These are phyloP conservation scores for Synanthedon myopaeformis DNA, from an alignment of 2,888 invertebrate species.

Conservation along the genomic window DNA sequence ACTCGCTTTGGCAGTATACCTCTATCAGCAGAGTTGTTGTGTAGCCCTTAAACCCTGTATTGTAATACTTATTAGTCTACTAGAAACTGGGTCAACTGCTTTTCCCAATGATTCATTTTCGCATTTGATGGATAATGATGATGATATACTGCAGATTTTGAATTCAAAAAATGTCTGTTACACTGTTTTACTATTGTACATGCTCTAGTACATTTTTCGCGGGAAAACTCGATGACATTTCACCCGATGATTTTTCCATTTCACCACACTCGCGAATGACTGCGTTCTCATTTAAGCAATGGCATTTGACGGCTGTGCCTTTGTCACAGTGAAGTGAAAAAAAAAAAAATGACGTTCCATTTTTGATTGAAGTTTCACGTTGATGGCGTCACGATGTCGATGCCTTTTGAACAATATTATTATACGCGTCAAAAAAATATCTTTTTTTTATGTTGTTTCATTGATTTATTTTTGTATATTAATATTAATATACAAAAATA, in stretches of 20 bases:
- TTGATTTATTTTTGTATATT: no score
- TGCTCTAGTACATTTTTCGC: constrained; percentile 29
- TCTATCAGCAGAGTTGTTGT: no score
- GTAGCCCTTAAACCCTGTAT: no score
- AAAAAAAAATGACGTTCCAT: constrained; percentile 45
- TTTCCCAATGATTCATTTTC: no score
- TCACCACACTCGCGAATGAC: constrained; percentile 59
- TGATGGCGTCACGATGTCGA: constrained; percentile 5
- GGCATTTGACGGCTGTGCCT: constrained; percentile 59
- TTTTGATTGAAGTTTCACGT: constrained; percentile 51
- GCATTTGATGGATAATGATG: background rate
- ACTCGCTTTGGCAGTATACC: no score
- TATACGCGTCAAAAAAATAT: no score
- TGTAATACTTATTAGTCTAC: no score
- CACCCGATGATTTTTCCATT: constrained; percentile 41
- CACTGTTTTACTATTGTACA: background rate
- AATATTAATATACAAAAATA: no score
- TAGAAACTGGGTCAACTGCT: no score
- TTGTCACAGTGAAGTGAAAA: constrained; percentile 41
- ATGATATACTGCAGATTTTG: background rate
- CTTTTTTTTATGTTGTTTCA: no score
- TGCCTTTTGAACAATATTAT: no score
- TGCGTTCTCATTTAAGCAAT: constrained; percentile 67
- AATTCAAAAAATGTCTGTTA: background rate
- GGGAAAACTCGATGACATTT: constrained; percentile 30